Evolutionary conservation across 2,797 vertebrate genomes (phyloP), one percentile per base, ranked within the genome.

Genomic region (Gallirallus australis): DNA sequence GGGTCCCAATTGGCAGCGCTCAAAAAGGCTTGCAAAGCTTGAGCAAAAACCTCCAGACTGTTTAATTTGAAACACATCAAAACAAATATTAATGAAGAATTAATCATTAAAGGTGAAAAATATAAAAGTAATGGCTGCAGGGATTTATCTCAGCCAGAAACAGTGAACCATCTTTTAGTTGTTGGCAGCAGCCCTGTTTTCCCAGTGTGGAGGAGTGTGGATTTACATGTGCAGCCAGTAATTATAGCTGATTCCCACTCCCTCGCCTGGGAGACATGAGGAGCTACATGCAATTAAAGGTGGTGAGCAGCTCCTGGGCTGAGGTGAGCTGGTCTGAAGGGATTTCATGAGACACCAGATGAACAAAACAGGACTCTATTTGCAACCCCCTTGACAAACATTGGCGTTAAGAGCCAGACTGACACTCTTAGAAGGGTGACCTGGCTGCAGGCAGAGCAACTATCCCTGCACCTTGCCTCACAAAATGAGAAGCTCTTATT

Each of bases 61-160:
- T 94, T 95, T 80, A 90, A 96, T 70, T 30, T 68, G 81, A 93
- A 95, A 92, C 60, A 94, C 42, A 90, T 82, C 70, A 95, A 94
- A 97, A 94, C 90, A 93, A 93, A 48, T 77, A 89, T 56, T 93
- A 95, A 84, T 57, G 68, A 89, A 35, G 23, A 95, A 90, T 95
- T 89, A 89, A 93, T 90, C 39, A 82, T 82, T 92, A 92, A 92
- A 95, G 90, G 89, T 96, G 83, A 86, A 82, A 77, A 93, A 87
- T 64, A 95, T 84, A 89, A 90, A 94, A 96, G 80, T 33, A 59
- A 54, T 23, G 30, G 60, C 82, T 87, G 78, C 60, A 82, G 89
- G 37, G 64, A 95, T 90, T 90, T 70, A 45, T 89, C 83, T 80
- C 77, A 89, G 75, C 48, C 66, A 85, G 82, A 93, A 90, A 0